phyloP scores from a whole-genome alignment of 2,888 invertebrate species.

The Noctua janthina region DNA sequence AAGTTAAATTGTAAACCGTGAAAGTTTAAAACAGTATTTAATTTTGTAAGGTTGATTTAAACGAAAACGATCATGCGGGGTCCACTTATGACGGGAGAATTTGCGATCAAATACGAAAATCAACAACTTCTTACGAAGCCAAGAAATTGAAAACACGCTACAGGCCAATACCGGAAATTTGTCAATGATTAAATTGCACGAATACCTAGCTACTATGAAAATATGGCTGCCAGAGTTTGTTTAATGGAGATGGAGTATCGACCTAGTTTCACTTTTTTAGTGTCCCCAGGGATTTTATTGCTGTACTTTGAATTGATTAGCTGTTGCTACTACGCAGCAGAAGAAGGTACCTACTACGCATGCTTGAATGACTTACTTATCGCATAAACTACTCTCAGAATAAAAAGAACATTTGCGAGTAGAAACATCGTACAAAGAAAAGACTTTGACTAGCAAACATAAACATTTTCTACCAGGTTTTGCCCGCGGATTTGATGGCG shows the following conservation, averaged over 20 bases:
- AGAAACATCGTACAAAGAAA: neutral
- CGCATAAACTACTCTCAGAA: neutral
- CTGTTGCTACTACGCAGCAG: neutral
- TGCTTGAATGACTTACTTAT: neutral
- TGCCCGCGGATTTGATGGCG: neutral
- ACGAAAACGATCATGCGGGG: neutral
- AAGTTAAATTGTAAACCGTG: too few species aligned
- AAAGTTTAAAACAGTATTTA: too few species aligned
- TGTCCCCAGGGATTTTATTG: slow-evolving; percentile 20
- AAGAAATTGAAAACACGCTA: slow-evolving; percentile 28
- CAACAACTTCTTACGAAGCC: slow-evolving; percentile 41
- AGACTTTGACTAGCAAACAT: neutral
- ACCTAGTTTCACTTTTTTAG: slow-evolving; percentile 20
- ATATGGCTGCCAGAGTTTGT: slow-evolving; percentile 1
- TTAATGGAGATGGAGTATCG: slow-evolving; percentile 6
- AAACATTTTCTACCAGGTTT: neutral
- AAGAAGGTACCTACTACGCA: neutral
- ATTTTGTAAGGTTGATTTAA: neutral
- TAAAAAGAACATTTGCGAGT: neutral
- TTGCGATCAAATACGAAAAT: slow-evolving; percentile 45
- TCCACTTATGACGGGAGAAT: slow-evolving; percentile 17
- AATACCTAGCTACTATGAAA: slow-evolving; percentile 3
- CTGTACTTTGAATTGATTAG: slow-evolving; percentile 12
- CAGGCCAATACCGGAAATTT: slow-evolving; percentile 36
- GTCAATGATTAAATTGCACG: slow-evolving; percentile 24